phyloP scores from a whole-genome alignment of 2,888 invertebrate species.

The Dichetophora obliterata region DNA sequence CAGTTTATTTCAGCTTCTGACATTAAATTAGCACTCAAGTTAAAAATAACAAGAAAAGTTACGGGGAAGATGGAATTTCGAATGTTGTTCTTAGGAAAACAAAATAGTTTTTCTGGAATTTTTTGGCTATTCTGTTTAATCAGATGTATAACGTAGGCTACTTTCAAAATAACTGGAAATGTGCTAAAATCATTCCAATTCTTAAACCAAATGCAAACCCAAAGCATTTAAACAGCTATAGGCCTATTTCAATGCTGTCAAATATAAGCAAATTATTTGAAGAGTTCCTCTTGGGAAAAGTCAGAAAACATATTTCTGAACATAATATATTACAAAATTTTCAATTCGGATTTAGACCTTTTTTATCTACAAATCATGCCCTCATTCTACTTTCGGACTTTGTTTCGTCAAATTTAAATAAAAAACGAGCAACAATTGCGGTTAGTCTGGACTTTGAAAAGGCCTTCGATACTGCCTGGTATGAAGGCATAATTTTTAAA shows the following conservation, averaged over 20 bases:
- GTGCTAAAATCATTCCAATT: background rate
- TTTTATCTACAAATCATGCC: background rate
- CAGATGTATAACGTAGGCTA: background rate
- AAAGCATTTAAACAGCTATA: background rate
- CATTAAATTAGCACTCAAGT: no score
- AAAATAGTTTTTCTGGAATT: no score
- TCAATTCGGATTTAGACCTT: background rate
- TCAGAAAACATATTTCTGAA: no score
- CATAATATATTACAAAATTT: background rate
- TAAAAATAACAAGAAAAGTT: no score
- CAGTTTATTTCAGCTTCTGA: no score
- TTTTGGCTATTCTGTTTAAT: background rate
- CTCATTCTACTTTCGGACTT: background rate
- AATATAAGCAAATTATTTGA: background rate
- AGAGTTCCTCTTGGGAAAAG: no score
- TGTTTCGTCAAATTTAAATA: background rate
- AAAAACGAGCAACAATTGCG: no score
- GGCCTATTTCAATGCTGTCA: background rate
- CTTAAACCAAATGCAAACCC: background rate
- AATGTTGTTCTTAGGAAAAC: no score
- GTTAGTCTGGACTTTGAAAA: background rate
- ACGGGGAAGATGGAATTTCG: no score
- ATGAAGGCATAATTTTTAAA: no score
- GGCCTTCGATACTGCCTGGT: no score
- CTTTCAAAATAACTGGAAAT: background rate